A percentile compares a stretch with the other conserved stretches of the same genome.
Conservation (phyloP, 1,140 invertebrate genomes). For the Caerostris extrusa region DNA sequence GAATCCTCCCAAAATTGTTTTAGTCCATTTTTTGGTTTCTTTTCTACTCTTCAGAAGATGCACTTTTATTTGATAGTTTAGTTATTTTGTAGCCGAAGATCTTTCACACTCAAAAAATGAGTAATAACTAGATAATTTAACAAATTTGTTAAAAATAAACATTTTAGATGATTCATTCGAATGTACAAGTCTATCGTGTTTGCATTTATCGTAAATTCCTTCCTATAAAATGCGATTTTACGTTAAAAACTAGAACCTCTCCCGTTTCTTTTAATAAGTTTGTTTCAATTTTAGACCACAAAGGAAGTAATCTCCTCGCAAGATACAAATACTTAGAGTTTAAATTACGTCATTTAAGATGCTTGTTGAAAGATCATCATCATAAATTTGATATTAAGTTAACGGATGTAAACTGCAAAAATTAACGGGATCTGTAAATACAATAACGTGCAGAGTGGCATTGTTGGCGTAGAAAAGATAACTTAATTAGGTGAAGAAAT, state of each 20-base stretch:
- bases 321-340: constrained; percentile 11
- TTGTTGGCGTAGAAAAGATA: background rate
- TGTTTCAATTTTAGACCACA: constrained; percentile 2
- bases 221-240: too few relatives aligned
- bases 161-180: too few relatives aligned
- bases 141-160: too few relatives aligned
- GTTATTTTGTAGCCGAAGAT: too few relatives aligned
- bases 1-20: background rate
- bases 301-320: background rate
- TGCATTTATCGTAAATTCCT: too few relatives aligned
- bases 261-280: background rate
- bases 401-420: background rate
- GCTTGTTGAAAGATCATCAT: background rate
- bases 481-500: too few relatives aligned
- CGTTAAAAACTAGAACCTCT: background rate
- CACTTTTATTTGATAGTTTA: too few relatives aligned
- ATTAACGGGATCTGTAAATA: background rate
- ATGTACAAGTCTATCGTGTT: too few relatives aligned
- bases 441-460: background rate
- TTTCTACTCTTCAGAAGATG: too few relatives aligned
- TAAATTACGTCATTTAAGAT: constrained; percentile 9
- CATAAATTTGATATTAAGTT: constrained; percentile 36
- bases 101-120: too few relatives aligned
- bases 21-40: background rate
- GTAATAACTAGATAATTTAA: too few relatives aligned